Conservation (phyloP, 2,888 invertebrate genomes). For the Minunthozetes semirufus region DNA sequence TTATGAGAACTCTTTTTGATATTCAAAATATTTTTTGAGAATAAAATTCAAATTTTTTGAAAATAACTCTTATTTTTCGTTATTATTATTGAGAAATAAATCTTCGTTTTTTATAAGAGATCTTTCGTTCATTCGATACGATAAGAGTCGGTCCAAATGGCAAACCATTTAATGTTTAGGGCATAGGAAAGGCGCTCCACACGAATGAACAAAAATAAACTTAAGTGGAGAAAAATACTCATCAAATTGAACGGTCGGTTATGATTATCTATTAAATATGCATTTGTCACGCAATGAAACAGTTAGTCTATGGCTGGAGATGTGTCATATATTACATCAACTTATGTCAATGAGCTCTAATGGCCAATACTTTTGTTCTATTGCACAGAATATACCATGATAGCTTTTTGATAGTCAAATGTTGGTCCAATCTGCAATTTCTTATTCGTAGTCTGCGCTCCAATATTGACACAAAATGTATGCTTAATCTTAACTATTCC, state of each 20-base stretch:
- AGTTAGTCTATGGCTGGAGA: neutral
- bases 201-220: slow-evolving; percentile 7
- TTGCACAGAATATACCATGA: neutral
- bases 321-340: slow-evolving; percentile 12
- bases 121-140: neutral
- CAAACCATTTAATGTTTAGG: neutral
- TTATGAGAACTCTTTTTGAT: too few relatives aligned
- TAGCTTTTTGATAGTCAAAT: neutral
- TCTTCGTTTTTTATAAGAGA: neutral
- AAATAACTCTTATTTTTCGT: neutral
- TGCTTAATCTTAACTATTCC: neutral
- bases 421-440: neutral
- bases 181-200: neutral
- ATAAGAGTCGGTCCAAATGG: neutral
- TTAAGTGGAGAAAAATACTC: slow-evolving; percentile 23
- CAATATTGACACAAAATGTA: neutral
- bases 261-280: slow-evolving; percentile 31
- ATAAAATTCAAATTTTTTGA: slow-evolving; percentile 6
- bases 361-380: neutral
- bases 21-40: too few relatives aligned
- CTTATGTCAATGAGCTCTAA: slow-evolving; percentile 25
- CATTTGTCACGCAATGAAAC: slow-evolving; percentile 18
- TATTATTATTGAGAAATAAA: neutral
- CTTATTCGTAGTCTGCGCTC: neutral
- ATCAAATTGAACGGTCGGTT: slow-evolving; percentile 27